These are phyloP conservation scores for Agrotis segetum DNA, from an alignment of 2,888 invertebrate species.

Conservation along the genomic window DNA sequence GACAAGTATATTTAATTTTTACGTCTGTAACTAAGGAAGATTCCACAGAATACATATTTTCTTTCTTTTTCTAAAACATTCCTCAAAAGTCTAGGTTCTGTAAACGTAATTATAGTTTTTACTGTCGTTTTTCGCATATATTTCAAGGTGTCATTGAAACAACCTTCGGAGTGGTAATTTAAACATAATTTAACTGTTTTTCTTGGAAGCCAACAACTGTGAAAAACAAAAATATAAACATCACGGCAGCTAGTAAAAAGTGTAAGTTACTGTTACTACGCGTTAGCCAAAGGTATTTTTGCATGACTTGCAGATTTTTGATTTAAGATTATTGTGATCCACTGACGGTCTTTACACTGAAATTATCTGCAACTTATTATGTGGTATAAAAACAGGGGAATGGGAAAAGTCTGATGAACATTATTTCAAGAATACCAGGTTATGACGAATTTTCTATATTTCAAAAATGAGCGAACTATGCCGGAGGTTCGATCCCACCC, in stretches of 20 bases:
- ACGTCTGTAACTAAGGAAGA: too few species aligned
- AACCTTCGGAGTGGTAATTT: slow-evolving; percentile 37
- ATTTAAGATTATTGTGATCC: too few species aligned
- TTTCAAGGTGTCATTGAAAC: slow-evolving; percentile 24
- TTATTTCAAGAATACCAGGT: too few species aligned
- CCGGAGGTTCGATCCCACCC: too few species aligned
- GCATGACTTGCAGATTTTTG: too few species aligned
- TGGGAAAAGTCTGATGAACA: too few species aligned
- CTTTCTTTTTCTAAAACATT: background rate
- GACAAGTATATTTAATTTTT: background rate
- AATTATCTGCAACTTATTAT: too few species aligned
- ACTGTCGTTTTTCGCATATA: background rate
- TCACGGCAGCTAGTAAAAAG: slow-evolving; percentile 4
- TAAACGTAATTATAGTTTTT: slow-evolving; percentile 1
- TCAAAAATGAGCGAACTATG: too few species aligned
- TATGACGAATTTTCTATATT: too few species aligned
- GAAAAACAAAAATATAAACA: slow-evolving; percentile 4
- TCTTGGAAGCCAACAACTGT: background rate
- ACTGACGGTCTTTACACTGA: too few species aligned
- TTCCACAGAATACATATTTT: background rate
- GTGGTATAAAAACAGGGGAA: too few species aligned
- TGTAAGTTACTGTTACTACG: background rate
- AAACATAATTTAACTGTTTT: slow-evolving; percentile 42
- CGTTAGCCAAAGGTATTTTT: too few species aligned
- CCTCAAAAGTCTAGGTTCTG: background rate